These are phyloP conservation scores for Drosophila nebulosa DNA, from an alignment of 1,140 invertebrate genomes.

Conservation along the genomic window DNA sequence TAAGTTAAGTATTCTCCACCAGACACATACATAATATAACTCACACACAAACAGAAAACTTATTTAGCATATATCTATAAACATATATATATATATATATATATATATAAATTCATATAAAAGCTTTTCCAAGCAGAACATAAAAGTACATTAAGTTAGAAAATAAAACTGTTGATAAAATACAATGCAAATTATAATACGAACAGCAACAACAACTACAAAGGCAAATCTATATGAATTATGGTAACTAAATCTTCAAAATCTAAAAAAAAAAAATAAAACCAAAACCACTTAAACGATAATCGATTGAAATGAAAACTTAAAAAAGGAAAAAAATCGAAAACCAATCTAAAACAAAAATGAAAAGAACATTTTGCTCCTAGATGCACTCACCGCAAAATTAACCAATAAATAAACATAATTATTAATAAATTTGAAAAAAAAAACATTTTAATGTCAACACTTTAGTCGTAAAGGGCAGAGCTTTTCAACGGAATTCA, in stretches of 20 bases:
- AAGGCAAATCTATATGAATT: constrained; percentile 20
- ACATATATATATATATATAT: constrained; percentile 47
- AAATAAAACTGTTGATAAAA: constrained; percentile 67
- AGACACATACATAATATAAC: constrained; percentile 41
- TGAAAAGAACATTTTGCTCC: constrained; percentile 73
- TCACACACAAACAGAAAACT: constrained; percentile 48
- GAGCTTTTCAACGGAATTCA: too few relatives aligned
- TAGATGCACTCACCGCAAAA: constrained; percentile 80
- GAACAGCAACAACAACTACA: constrained; percentile 13
- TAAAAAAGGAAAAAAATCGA: constrained; percentile 18
- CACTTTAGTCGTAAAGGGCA: background rate
- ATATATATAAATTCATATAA: constrained; percentile 49
- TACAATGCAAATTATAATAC: constrained; percentile 44
- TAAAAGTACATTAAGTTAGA: constrained; percentile 42
- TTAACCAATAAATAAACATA: constrained; percentile 81
- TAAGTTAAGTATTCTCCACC: constrained; percentile 68
- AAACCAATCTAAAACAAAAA: constrained; percentile 29
- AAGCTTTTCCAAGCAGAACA: constrained; percentile 42
- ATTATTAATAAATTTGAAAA: constrained; percentile 75
- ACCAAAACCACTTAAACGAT: constrained; percentile 30
- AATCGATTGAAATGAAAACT: constrained; percentile 58
- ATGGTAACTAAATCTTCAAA: constrained; percentile 38
- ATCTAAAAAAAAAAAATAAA: constrained; percentile 21
- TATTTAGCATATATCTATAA: constrained; percentile 66
- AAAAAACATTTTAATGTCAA: constrained; percentile 3